Percentiles rank a stretch among this genome's conserved stretches.
phyloP scores from a whole-genome alignment of 1,140 invertebrate genomes.

The Drosophila virilis region DNA sequence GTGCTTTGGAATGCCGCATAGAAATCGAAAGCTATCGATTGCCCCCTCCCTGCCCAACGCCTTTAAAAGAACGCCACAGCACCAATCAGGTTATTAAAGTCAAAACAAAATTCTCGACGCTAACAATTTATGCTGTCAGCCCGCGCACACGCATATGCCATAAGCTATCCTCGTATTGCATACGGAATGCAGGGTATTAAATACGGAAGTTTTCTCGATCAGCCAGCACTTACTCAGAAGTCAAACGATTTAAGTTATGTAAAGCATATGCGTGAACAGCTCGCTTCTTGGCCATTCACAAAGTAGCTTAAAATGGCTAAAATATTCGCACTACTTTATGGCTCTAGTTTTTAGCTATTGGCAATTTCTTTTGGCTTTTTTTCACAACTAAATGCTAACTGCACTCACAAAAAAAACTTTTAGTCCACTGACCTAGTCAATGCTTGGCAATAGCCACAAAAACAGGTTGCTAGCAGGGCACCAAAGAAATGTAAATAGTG shows the following conservation, averaged over 20 bases:
- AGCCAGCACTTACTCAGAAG: constrained; percentile 32
- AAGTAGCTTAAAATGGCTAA: constrained; percentile 22
- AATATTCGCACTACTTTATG: not conserved
- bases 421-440: constrained; percentile 70
- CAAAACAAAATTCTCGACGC: constrained; percentile 57
- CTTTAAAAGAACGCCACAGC: constrained; percentile 27
- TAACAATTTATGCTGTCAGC: constrained; percentile 64
- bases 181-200: not conserved
- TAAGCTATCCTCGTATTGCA: constrained; percentile 39
- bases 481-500: constrained; percentile 34
- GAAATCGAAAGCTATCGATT: constrained; percentile 64
- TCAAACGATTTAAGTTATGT: constrained; percentile 61
- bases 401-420: constrained; percentile 23
- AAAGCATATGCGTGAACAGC: constrained; percentile 10
- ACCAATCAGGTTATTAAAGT: constrained; percentile 69
- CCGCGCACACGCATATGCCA: constrained; percentile 66
- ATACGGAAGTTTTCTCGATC: constrained; percentile 55
- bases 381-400: constrained; percentile 25
- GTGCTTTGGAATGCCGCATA: constrained; percentile 72
- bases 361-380: constrained; percentile 42
- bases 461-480: constrained; percentile 54
- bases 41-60: constrained; percentile 6
- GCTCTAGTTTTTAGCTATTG: constrained; percentile 13
- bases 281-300: constrained; percentile 1
- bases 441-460: constrained; percentile 24